Percentiles rank a stretch among this genome's conserved stretches.
Conservation (phyloP, 2,113 vertebrate species). For the Aleadryas rufinucha region DNA sequence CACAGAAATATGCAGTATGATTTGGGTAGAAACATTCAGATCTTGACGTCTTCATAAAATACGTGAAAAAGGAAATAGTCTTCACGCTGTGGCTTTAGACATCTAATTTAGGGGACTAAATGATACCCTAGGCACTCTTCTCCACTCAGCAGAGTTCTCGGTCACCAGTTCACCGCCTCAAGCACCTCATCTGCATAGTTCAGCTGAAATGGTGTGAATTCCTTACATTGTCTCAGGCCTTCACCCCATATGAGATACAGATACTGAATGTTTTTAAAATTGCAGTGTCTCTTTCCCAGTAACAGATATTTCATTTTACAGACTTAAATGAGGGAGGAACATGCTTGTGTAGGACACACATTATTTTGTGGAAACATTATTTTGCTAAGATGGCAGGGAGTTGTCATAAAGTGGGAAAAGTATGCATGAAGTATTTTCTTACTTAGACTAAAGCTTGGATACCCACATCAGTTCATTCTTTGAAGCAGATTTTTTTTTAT, state of each 20-base stretch:
- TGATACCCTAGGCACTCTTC: not conserved
- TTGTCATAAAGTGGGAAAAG: not conserved
- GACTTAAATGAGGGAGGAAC: not conserved
- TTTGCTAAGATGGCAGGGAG: not conserved
- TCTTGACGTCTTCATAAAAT: not conserved
- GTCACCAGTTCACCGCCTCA: conserved; percentile 25
- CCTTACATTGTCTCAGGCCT: not conserved
- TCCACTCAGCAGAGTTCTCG: not conserved
- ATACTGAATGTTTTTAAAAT: not conserved
- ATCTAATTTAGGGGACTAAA: not conserved
- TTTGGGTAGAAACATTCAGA: not conserved
- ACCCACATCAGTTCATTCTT: not conserved
- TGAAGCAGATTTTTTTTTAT: not conserved
- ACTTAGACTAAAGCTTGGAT: not conserved
- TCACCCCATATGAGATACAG: not conserved
- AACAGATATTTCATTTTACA: not conserved
- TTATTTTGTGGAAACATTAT: not conserved
- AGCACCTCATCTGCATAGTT: conserved; percentile 43
- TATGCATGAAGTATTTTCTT: not conserved
- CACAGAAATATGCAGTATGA: not conserved
- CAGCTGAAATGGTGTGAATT: conserved; percentile 31
- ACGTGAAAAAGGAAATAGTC: not conserved
- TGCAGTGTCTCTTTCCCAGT: not conserved
- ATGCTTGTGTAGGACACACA: not conserved
- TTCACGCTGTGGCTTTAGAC: not conserved